Percentiles rank a stretch among this genome's conserved stretches.
These are phyloP conservation scores for Xestia rhomboidea DNA, from an alignment of 2,888 invertebrate genomes.

Conservation along the genomic window DNA sequence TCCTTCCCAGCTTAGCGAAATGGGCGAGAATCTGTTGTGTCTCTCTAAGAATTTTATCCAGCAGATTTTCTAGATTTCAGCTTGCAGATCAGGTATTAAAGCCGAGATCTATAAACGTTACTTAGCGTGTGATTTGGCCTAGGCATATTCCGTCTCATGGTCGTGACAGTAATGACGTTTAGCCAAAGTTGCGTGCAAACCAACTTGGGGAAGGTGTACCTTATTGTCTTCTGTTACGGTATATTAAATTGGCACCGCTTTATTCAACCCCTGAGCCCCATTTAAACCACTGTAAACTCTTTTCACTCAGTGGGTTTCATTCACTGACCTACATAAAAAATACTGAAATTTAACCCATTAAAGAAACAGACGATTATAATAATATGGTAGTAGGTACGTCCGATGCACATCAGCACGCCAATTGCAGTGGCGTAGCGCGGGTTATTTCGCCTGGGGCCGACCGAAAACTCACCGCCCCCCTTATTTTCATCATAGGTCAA, in stretches of 20 bases:
- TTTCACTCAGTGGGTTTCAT: background rate
- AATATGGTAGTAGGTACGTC: background rate
- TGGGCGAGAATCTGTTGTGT: background rate
- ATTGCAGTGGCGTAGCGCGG: background rate
- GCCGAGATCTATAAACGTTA: background rate
- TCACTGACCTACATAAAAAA: background rate
- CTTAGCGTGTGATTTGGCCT: background rate
- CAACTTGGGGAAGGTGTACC: background rate
- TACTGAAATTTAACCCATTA: slow-evolving; percentile 8
- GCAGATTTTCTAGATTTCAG: background rate
- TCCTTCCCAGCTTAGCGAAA: background rate
- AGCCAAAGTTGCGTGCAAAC: background rate
- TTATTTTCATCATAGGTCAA: background rate
- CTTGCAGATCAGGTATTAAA: background rate
- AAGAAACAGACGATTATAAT: background rate
- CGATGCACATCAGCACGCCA: background rate
- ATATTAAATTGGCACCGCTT: background rate
- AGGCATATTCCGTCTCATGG: background rate
- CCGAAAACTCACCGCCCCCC: background rate
- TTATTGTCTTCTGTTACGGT: background rate
- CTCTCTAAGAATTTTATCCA: background rate
- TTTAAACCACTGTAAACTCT: background rate
- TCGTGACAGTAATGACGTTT: background rate
- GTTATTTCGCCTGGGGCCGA: no score
- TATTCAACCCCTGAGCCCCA: background rate